Base-by-base conservation (phyloP, 1,140 invertebrate species). In the Diabrotica virgifera region DNA sequence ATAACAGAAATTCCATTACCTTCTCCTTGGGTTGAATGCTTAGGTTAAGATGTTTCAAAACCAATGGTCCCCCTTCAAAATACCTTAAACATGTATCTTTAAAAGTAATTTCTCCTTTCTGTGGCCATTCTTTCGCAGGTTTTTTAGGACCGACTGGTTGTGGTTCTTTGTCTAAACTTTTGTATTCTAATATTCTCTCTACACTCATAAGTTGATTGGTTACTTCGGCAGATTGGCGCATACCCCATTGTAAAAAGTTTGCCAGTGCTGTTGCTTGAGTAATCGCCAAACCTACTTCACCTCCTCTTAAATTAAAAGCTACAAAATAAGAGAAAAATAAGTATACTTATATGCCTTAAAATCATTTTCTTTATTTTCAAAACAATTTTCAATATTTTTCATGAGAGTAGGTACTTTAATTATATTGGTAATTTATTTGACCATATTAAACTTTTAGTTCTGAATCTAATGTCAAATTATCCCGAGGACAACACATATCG, bases 11-110 rank as follows among this genome's bases (percentile, higher is more conserved):
- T 2, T 24, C 1, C 1, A 24, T 90, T 60, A 94, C 84, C 83
- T 90, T 95, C 78, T 95, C 92, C 40, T 80, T 83, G 0, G 90
- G 82, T 52, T 86, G 67, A 24, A 94, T 86, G 0, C 76, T 56
- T 24, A 89, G 77, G 58, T 83, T 84, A 5, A 89, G 69, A 52
- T 82, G 76, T 67, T 85, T 87, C 10, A 89, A 75, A 10, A 52
- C 90, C 90, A 62, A 94, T 84, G 81, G 76, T n/a, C 82, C 80
- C 0, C 81, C 77, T 11, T 82, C 80, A 4, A 76, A 70, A 67
- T 89, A 89, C 24, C 76, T 78, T 65, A 89, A 76, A 36, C 77
- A 82, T n/a, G 86, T 81, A 24, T 83, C 72, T 7, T 76, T 72
- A 52, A 86, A 87, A 24, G 66, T 66, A 9, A 84, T 80, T 51